These are phyloP conservation scores for Ennomos fuscantarius DNA, from an alignment of 2,888 invertebrate genomes.

Conservation along the genomic window DNA sequence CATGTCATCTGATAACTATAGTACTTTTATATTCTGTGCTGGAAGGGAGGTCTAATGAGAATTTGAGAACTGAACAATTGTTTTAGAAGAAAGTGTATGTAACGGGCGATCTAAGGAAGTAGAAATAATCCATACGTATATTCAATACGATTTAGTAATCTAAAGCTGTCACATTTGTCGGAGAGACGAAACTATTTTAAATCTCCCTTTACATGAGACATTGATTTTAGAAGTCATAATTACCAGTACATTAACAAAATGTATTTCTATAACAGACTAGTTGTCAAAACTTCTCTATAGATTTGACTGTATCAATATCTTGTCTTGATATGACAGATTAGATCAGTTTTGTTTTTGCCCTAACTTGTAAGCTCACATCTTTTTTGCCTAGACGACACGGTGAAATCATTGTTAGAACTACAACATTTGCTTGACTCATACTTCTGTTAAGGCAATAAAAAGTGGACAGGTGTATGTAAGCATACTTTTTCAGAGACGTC, in stretches of 20 bases:
- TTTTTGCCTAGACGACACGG: neutral
- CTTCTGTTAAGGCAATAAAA: constrained; percentile 25
- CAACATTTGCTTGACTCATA: constrained; percentile 23
- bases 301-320: neutral
- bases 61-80: no score
- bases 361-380: neutral
- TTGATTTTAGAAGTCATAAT: no score
- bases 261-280: neutral
- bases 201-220: no score
- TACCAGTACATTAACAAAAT: no score
- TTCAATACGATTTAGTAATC: no score
- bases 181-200: no score
- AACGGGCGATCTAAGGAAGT: no score
- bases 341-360: constrained; percentile 1
- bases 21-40: no score
- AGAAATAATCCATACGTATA: no score
- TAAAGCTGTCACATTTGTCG: no score
- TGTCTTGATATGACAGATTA: constrained; percentile 1
- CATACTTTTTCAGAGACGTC: constrained; percentile 11
- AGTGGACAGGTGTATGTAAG: constrained; percentile 27
- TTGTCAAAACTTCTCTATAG: neutral
- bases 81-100: no score
- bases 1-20: constrained; percentile 22
- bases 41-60: no score
- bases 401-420: constrained; percentile 22